Evolutionary conservation across 1,140 invertebrate species (phyloP).

Genomic region (Batillaria attramentaria): DNA sequence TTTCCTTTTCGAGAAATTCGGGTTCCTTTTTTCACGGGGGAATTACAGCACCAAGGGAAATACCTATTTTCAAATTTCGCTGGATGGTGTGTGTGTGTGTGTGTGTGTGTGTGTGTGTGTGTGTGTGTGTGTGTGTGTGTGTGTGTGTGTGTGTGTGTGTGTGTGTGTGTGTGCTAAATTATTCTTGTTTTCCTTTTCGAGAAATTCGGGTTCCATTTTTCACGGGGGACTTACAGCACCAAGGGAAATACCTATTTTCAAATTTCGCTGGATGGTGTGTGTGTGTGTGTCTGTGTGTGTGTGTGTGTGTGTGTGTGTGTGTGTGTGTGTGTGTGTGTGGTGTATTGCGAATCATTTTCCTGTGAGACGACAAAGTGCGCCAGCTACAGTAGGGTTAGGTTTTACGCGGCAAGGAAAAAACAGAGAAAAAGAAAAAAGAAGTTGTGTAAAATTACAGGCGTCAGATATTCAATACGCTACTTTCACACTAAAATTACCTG

Average conservation of each 20-base stretch:
- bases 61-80: not conserved
- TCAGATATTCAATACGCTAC: no score
- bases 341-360: not conserved
- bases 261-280: not conserved
- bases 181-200: no score
- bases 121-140: slow-evolving; percentile 4
- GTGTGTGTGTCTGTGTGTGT: no score
- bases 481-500: no score
- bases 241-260: not conserved
- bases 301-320: slow-evolving; percentile 4
- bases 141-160: not conserved
- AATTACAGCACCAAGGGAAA: slow-evolving; percentile 1
- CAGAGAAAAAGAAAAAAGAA: no score
- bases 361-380: no score
- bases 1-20: no score
- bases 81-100: not conserved
- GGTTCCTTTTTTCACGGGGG: not conserved
- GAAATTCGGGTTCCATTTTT: not conserved
- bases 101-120: no score
- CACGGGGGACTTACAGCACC: not conserved
- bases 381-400: no score
- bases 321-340: not conserved
- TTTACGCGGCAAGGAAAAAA: no score
- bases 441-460: no score
- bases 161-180: no score